phyloP scores from a whole-genome alignment of 2,888 invertebrate genomes.

The Dicycla oo region DNA sequence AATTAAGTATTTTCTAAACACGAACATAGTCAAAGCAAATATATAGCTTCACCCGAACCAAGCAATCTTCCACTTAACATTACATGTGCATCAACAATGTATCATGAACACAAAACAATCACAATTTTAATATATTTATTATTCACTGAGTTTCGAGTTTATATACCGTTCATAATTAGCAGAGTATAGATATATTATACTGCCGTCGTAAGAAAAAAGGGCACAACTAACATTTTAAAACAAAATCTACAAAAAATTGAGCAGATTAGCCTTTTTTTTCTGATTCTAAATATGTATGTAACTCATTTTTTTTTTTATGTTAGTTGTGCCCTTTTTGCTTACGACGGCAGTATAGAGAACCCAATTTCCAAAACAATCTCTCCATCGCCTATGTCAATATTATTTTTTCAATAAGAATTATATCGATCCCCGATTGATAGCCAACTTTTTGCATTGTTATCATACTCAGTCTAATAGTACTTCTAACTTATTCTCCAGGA shows the following conservation, averaged over 20 bases:
- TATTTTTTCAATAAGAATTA: background rate
- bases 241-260: too few species aligned
- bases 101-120: background rate
- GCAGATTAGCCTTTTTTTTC: too few species aligned
- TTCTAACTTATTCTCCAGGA: constrained; percentile 5
- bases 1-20: constrained; percentile 56
- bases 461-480: background rate
- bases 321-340: too few species aligned
- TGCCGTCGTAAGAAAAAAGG: too few species aligned
- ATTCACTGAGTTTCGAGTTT: background rate
- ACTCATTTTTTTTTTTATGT: too few species aligned
- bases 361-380: background rate
- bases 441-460: background rate
- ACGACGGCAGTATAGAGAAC: too few species aligned
- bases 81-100: background rate
- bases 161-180: background rate
- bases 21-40: constrained; percentile 56
- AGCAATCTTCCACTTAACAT: background rate
- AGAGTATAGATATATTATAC: too few species aligned
- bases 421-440: background rate
- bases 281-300: too few species aligned
- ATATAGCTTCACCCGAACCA: constrained; percentile 14
- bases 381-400: background rate
- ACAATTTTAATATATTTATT: too few species aligned
- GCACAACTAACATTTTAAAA: too few species aligned